Evolutionary conservation across 2,888 invertebrate species (phyloP).

Genomic region (Seira musarum): DNA sequence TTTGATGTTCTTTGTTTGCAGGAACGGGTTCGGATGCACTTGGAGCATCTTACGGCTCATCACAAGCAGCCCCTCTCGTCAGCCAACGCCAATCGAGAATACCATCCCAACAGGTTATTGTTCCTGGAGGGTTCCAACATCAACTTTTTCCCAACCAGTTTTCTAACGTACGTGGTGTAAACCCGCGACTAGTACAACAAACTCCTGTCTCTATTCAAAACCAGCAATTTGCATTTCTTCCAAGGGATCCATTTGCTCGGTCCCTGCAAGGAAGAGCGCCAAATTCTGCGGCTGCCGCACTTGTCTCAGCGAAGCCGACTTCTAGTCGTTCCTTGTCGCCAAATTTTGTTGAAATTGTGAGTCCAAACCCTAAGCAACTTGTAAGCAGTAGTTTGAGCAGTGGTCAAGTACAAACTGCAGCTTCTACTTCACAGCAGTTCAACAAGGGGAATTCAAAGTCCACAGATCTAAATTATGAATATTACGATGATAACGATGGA

Average conservation of each 20-base stretch:
- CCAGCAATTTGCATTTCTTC: slow-evolving; percentile 50
- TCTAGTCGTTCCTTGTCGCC: slow-evolving; percentile 71
- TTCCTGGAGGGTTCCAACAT: slow-evolving; percentile 66
- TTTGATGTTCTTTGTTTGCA: slow-evolving; percentile 36
- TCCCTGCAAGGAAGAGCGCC: slow-evolving; percentile 26
- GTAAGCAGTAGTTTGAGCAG: slow-evolving; percentile 24
- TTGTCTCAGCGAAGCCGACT: slow-evolving; percentile 49
- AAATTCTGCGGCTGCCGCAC: slow-evolving; percentile 47
- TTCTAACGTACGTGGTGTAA: slow-evolving; percentile 22
- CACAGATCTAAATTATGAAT: slow-evolving; percentile 66
- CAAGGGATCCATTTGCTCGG: slow-evolving; percentile 48
- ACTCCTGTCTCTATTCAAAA: slow-evolving; percentile 54
- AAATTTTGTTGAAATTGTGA: slow-evolving; percentile 58
- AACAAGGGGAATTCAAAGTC: slow-evolving; percentile 26
- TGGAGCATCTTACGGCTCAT: slow-evolving; percentile 30
- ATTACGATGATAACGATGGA: slow-evolving; percentile 65
- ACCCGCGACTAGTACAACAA: slow-evolving; percentile 30
- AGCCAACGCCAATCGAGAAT: slow-evolving; percentile 56
- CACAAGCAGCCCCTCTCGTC: slow-evolving; percentile 57
- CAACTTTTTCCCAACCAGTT: slow-evolving; percentile 56
- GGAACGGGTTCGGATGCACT: slow-evolving; percentile 37
- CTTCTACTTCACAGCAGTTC: slow-evolving; percentile 6
- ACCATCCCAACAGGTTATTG: slow-evolving; percentile 66
- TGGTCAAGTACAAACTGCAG: slow-evolving; percentile 35
- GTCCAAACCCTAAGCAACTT: slow-evolving; percentile 41